Percentiles rank a stretch among this genome's conserved stretches.
phyloP scores from a whole-genome alignment of 2,113 vertebrate genomes.

The Thermophis baileyi region DNA sequence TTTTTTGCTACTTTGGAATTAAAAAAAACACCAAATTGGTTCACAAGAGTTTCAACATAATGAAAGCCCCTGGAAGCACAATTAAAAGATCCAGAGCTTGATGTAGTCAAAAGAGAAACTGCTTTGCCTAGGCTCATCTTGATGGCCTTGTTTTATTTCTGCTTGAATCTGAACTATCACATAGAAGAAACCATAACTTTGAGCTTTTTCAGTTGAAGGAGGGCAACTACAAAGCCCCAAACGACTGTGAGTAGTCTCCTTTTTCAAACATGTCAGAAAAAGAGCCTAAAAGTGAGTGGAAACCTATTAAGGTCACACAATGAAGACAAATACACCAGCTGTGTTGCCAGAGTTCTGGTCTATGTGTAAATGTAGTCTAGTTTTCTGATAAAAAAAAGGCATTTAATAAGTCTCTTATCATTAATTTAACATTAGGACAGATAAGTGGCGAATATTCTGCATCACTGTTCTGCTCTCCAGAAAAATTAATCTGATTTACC shows the following conservation, averaged over 20 bases:
- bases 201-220: rapidly evolving
- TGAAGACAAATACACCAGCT: constrained; percentile 64
- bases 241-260: neutral
- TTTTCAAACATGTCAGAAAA: neutral
- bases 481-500: constrained; percentile 48
- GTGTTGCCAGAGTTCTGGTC: constrained; percentile 63
- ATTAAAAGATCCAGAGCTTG: neutral
- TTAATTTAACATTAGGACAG: constrained; percentile 56
- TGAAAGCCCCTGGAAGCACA: rapidly evolving
- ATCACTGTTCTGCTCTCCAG: constrained; percentile 55
- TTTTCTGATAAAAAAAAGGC: constrained; percentile 60
- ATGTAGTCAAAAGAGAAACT: neutral
- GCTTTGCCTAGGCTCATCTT: neutral
- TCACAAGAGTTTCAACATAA: rapidly evolving
- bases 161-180: rapidly evolving
- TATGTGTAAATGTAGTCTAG: constrained; percentile 35
- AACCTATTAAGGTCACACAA: neutral
- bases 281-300: neutral
- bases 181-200: neutral
- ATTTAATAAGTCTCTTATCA: constrained; percentile 59
- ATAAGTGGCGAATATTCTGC: constrained; percentile 22
- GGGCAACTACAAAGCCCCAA: rapidly evolving
- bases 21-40: rapidly evolving
- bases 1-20: rapidly evolving
- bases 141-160: constrained; percentile 3